Conservation (phyloP, 2,797 vertebrate genomes). For the Acrossocheilus wenchowensis region DNA sequence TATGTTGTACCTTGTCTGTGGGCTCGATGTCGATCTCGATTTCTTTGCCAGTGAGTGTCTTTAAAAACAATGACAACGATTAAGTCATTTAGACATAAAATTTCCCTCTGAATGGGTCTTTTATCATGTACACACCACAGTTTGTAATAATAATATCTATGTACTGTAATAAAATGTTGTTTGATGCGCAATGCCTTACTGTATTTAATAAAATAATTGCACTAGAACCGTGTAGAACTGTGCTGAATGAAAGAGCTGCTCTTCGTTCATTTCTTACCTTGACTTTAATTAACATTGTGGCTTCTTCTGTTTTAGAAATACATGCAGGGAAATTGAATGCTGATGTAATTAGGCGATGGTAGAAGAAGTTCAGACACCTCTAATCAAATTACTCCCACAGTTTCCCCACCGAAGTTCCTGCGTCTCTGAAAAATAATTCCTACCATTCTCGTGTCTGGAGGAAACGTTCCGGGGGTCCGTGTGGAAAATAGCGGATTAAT, state of each 20-base stretch:
- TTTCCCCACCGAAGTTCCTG: slow-evolving; percentile 65
- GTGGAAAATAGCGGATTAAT: neutral
- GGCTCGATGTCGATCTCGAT: slow-evolving; percentile 96
- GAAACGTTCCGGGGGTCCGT: slow-evolving; percentile 63
- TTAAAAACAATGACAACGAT: slow-evolving; percentile 8
- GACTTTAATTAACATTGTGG: slow-evolving; percentile 83
- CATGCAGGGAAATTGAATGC: neutral
- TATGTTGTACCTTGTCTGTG: slow-evolving; percentile 87
- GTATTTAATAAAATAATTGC: neutral
- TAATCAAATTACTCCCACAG: slow-evolving; percentile 21
- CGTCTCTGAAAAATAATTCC: slow-evolving; percentile 58
- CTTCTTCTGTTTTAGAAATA: slow-evolving; percentile 34
- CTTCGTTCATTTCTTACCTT: slow-evolving; percentile 73
- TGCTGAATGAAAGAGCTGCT: slow-evolving; percentile 20
- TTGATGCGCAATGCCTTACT: neutral
- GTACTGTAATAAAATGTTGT: neutral
- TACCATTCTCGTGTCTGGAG: neutral
- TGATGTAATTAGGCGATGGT: neutral
- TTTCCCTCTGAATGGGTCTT: neutral
- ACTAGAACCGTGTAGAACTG: slow-evolving; percentile 1
- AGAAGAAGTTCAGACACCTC: neutral
- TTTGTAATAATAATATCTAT: neutral
- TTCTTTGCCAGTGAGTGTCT: slow-evolving; percentile 94
- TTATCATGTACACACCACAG: neutral
- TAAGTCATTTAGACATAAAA: neutral